Base-by-base conservation (phyloP, 2,888 invertebrate species). In the Zootermopsis nevadensis region DNA sequence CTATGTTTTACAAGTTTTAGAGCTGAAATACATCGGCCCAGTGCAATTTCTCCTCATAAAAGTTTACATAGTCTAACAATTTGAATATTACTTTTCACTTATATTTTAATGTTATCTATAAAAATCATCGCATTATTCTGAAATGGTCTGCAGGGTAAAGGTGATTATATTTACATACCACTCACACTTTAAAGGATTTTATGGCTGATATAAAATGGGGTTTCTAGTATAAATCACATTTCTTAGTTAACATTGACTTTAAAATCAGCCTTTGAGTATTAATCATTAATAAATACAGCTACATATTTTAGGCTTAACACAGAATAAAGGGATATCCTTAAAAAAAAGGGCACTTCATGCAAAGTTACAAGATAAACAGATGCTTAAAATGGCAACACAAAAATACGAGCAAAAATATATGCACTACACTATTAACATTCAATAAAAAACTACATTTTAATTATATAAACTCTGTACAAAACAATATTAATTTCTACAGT, bases 221-320 rank as follows among this genome's bases (percentile, higher is more conserved):
- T 79, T 79, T 79, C 79, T 79, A 79, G 79, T 79, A 79, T 60
- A 79, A 79, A 79, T 79, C 79, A 79, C 79, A 79, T 79, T 7
- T 79, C 66, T 55, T 79, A 33, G 27, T 74, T n/a, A 38, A 82
- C 82, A 82, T 76, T 82, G 76, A 82, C 81, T 82, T 82, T 55
- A 74, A 67, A 82, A 82, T 82, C 82, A 82, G 82, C 72, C 82
- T 82, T 82, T 74, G 38, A 74, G 74, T 53, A 55, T 82, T 30
- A 74, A 74, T 74, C 31, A 74, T 27, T 35, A 74, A 38, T 74
- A 42, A 33, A 42, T 3, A 38, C 38, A 30, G 74, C 74, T 74
- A 74, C n/a, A 15, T 74, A n/a, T 30, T 74, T 30, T 74, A 74
- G 74, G 74, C 74, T 42, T 74, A 38, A 74, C 74, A 35, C n/a